phyloP scores from a whole-genome alignment of 2,113 vertebrate genomes.

The Passer montanus region DNA sequence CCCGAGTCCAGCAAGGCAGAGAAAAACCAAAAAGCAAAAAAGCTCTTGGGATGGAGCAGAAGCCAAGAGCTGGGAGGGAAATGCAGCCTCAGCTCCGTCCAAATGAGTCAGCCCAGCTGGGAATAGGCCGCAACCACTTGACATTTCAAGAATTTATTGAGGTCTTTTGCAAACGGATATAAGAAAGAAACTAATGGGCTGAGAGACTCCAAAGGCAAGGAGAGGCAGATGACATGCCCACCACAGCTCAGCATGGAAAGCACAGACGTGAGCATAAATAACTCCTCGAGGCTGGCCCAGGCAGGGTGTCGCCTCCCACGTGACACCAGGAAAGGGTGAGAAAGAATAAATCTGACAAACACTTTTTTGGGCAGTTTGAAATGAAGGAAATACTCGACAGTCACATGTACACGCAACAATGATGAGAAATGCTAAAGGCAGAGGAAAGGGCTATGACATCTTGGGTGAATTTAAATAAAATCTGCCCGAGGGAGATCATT shows the following conservation, averaged over 20 bases:
- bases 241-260: background rate
- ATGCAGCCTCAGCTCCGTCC: background rate
- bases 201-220: conserved; percentile 15
- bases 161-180: conserved; percentile 55
- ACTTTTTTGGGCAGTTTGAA: background rate
- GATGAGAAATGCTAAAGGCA: fast-evolving
- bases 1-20: background rate
- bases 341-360: background rate
- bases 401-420: fast-evolving
- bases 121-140: conserved; percentile 41
- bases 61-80: conserved; percentile 51
- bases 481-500: background rate
- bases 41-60: background rate
- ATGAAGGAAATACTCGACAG: background rate
- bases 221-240: conserved; percentile 8
- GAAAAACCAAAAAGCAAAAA: background rate
- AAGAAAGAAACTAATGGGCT: conserved; percentile 52
- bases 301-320: background rate
- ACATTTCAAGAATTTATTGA: conserved; percentile 53
- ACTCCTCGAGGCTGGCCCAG: background rate
- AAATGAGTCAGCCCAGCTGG: conserved; percentile 59
- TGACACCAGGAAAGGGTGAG: background rate
- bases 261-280: background rate
- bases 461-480: background rate
- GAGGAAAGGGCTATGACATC: background rate